Evolutionary conservation across 2,113 vertebrate genomes (phyloP).

Genomic region (Otus sunia): DNA sequence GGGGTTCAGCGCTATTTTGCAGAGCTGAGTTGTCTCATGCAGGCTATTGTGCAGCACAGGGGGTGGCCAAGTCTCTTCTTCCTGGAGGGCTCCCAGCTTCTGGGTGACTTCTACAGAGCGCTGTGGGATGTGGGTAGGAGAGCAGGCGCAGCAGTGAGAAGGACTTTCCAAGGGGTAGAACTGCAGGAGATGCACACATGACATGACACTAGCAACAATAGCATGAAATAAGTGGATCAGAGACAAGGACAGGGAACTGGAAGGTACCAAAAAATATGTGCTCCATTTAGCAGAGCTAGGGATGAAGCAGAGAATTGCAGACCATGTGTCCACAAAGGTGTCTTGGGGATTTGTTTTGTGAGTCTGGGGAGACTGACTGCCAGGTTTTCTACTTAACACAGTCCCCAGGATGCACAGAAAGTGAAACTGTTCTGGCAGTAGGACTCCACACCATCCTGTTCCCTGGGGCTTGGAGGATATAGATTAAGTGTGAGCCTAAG

Average conservation of each 20-base stretch:
- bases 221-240: background rate
- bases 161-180: background rate
- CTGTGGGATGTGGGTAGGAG: background rate
- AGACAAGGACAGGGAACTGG: background rate
- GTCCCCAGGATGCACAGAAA: background rate
- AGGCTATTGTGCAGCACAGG: background rate
- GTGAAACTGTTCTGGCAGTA: background rate
- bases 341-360: background rate
- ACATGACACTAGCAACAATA: background rate
- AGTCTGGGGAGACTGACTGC: background rate
- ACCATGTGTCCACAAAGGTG: background rate
- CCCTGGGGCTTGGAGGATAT: background rate
- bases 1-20: background rate
- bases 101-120: background rate
- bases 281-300: background rate
- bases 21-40: background rate
- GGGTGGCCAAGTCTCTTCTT: background rate
- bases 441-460: background rate
- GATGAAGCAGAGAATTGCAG: background rate
- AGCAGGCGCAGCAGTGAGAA: background rate
- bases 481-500: background rate
- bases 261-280: background rate
- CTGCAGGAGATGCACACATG: background rate
- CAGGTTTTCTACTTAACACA: background rate
- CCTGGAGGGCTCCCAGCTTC: background rate